Conservation (phyloP, 2,113 vertebrate species). For the Pollimyrus isidori region DNA sequence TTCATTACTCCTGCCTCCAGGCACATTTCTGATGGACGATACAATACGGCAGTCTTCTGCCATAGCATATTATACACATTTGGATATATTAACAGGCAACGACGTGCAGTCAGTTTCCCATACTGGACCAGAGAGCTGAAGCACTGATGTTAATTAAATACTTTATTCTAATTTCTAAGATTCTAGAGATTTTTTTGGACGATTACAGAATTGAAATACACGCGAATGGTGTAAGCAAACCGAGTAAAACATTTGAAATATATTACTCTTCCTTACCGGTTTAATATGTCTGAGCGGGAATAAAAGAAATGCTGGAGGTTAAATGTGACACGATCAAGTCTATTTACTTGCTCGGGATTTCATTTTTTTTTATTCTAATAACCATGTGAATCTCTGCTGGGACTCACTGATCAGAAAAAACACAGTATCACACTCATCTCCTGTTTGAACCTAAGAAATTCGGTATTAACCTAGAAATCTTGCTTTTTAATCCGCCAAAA, state of each 20-base stretch:
- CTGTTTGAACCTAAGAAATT: neutral
- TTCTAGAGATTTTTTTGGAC: neutral
- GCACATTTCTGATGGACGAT: neutral
- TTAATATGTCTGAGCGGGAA: neutral
- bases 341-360: neutral
- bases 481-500: neutral
- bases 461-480: neutral
- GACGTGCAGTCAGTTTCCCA: neutral
- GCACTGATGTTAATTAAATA: neutral
- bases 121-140: neutral
- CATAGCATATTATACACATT: neutral
- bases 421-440: neutral
- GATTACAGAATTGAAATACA: neutral
- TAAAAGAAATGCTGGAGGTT: neutral
- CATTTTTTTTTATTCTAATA: neutral
- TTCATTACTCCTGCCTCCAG: neutral
- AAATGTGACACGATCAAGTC: neutral
- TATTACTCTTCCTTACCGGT: neutral
- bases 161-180: neutral
- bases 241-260: neutral
- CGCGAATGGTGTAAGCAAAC: neutral
- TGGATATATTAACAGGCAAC: neutral
- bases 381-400: neutral
- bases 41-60: neutral
- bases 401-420: neutral